These are phyloP conservation scores for Steinernema khuongi DNA, from an alignment of 1,140 invertebrate species.

Conservation along the genomic window DNA sequence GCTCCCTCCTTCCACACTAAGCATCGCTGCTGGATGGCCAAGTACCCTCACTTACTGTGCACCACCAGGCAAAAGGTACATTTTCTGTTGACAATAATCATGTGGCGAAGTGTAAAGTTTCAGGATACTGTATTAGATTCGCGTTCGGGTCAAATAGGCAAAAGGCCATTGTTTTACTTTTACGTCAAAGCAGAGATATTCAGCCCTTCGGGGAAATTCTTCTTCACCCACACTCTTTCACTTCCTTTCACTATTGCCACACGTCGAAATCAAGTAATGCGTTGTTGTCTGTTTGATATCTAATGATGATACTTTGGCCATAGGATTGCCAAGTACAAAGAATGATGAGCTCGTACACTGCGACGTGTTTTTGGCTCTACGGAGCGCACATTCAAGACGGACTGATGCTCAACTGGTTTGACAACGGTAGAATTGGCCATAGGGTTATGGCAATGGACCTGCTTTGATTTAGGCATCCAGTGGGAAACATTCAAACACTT, in stretches of 20 bases:
- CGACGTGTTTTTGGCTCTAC: conserved; percentile 57
- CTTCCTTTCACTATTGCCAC: conserved; percentile 58
- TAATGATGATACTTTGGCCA: conserved; percentile 20
- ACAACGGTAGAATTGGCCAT: conserved; percentile 39
- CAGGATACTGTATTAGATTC: conserved; percentile 44
- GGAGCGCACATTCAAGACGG: conserved; percentile 49
- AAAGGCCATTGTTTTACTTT: conserved; percentile 56
- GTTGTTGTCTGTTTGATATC: conserved; percentile 6
- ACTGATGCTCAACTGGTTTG: conserved; percentile 52
- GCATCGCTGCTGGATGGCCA: conserved; percentile 26
- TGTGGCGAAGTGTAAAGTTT: conserved; percentile 12
- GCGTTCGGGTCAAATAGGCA: conserved; percentile 51
- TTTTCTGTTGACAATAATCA: background rate
- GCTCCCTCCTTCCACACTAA: conserved; percentile 25
- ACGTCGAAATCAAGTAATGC: conserved; percentile 51
- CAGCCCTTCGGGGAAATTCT: conserved; percentile 47
- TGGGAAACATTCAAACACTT: conserved; percentile 53
- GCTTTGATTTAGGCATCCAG: conserved; percentile 43
- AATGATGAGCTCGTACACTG: conserved; percentile 56
- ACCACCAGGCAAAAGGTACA: conserved; percentile 37
- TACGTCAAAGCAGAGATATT: conserved; percentile 55
- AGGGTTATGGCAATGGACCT: background rate
- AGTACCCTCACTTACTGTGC: conserved; percentile 35
- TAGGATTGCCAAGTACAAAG: conserved; percentile 57
- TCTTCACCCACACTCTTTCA: conserved; percentile 54